Evolutionary conservation across 2,113 vertebrate genomes (phyloP).

Genomic region (Aythya baeri): DNA sequence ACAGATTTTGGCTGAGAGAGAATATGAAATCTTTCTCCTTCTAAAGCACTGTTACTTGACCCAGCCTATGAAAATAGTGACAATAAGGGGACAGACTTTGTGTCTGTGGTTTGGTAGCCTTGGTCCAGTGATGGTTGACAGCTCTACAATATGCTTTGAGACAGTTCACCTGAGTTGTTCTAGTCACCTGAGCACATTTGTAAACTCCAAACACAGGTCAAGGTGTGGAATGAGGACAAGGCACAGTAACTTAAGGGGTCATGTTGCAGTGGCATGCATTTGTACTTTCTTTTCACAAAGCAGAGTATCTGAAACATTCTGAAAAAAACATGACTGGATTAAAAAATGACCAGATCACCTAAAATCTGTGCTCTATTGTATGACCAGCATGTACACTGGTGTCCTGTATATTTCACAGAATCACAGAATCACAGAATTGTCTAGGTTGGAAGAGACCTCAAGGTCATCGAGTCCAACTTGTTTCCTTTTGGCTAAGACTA

Average conservation of each 20-base stretch:
- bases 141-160: background rate
- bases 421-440: too few species aligned
- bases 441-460: too few species aligned
- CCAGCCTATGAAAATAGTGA: background rate
- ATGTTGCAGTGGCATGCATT: background rate
- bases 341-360: background rate
- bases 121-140: background rate
- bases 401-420: background rate
- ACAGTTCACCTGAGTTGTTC: background rate
- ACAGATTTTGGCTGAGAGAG: background rate
- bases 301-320: background rate
- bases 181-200: background rate
- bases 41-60: background rate
- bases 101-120: background rate
- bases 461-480: too few species aligned
- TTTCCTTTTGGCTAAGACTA: background rate
- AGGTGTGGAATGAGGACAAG: background rate
- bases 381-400: background rate
- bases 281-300: background rate
- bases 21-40: background rate
- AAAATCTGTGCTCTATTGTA: background rate
- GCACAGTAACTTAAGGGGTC: background rate
- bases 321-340: background rate
- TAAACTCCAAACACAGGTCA: background rate
- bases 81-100: background rate